A percentile compares a stretch with the other conserved stretches of the same genome.
phyloP scores from a whole-genome alignment of 2,888 invertebrate genomes.

The Tinea pellionella region DNA sequence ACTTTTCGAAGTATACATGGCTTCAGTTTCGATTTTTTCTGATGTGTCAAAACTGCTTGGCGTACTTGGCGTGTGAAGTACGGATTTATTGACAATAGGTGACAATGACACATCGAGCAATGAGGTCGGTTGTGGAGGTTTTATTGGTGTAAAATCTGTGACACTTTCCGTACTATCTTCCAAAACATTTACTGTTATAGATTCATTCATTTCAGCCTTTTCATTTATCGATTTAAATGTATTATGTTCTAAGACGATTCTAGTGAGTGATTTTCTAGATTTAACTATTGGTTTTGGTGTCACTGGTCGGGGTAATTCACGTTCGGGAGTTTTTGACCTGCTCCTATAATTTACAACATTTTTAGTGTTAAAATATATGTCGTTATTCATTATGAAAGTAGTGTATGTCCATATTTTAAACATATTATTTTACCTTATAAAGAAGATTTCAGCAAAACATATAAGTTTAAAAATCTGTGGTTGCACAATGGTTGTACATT shows the following conservation, averaged over 20 bases:
- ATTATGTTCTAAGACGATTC: conserved; percentile 56
- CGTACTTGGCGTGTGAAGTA: conserved; percentile 44
- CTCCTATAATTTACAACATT: conserved; percentile 29
- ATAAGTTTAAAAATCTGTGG: too few species aligned
- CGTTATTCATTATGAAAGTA: too few species aligned
- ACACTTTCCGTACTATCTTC: conserved; percentile 22
- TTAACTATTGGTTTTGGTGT: conserved; percentile 34
- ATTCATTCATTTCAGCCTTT: conserved; percentile 27
- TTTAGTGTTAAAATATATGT: too few species aligned
- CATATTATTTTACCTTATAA: too few species aligned
- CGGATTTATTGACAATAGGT: conserved; percentile 52
- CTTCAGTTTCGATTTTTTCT: conserved; percentile 22
- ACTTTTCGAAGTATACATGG: conserved; percentile 25
- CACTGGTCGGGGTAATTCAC: conserved; percentile 33
- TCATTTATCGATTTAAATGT: conserved; percentile 35
- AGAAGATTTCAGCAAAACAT: too few species aligned
- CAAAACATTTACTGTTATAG: conserved; percentile 15
- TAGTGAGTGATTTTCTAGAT: conserved; percentile 45
- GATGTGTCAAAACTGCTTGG: conserved; percentile 32
- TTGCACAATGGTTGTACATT: too few species aligned
- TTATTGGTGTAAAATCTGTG: conserved; percentile 54
- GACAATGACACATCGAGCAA: conserved; percentile 54
- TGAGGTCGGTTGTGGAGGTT: conserved; percentile 29
- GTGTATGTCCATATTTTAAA: too few species aligned
- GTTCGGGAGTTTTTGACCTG: conserved; percentile 52